Conservation (phyloP, 2,113 vertebrate genomes). For the Nothocercus julius region DNA sequence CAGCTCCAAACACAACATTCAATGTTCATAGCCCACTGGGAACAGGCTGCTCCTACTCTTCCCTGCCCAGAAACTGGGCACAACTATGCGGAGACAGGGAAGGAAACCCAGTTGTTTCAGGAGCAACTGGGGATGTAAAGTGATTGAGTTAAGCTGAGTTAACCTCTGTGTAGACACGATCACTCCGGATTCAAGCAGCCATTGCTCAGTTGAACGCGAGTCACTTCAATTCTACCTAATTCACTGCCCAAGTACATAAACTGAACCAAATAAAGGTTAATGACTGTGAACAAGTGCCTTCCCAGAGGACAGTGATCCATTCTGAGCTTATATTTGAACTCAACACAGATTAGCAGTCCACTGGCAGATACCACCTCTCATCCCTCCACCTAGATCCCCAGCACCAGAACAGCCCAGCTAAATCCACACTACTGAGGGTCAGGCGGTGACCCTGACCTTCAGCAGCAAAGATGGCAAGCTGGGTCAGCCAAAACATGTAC, state of each 20-base stretch:
- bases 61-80: not conserved
- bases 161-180: conserved; percentile 22
- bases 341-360: not conserved
- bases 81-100: not conserved
- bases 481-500: not conserved
- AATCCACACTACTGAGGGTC: not conserved
- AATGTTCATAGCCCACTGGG: no score
- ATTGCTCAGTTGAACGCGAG: conserved; percentile 16
- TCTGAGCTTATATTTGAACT: not conserved
- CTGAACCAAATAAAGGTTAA: conserved; percentile 49
- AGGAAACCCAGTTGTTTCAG: not conserved
- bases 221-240: not conserved
- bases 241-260: conserved; percentile 19
- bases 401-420: not conserved
- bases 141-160: conserved; percentile 18
- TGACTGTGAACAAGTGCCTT: not conserved
- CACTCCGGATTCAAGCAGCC: conserved; percentile 37
- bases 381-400: not conserved
- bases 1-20: not conserved
- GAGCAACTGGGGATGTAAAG: not conserved
- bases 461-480: not conserved
- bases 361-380: not conserved
- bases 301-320: conserved; percentile 6
- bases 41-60: not conserved
- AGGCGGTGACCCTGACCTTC: not conserved